phyloP scores from a whole-genome alignment of 2,888 invertebrate genomes.

The Epinotia ramella region DNA sequence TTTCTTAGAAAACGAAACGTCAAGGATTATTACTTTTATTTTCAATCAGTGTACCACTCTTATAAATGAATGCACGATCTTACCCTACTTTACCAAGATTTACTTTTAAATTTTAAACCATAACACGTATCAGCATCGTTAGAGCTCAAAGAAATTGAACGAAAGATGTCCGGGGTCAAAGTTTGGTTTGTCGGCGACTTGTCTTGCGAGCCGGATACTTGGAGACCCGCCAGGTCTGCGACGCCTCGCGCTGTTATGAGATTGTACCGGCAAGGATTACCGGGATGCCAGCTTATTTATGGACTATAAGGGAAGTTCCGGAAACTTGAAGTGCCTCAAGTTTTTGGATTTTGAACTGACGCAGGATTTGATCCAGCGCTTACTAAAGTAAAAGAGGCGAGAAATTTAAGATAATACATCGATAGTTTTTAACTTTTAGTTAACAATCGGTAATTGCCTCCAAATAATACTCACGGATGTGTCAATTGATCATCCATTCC shows the following conservation, averaged over 20 bases:
- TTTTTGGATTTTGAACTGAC: conserved; percentile 24
- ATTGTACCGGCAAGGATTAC: conserved; percentile 41
- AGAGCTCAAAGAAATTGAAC: conserved; percentile 31
- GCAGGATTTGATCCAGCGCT: conserved; percentile 1
- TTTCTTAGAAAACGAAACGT: neutral
- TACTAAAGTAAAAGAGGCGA: neutral
- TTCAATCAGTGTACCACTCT: neutral
- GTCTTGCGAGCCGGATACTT: conserved; percentile 36
- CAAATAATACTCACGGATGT: neutral
- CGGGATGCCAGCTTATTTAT: conserved; percentile 39
- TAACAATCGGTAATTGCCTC: neutral
- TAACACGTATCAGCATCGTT: conserved; percentile 39
- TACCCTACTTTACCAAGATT: neutral
- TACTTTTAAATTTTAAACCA: conserved; percentile 18
- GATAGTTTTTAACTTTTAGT: neutral
- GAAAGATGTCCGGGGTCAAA: conserved; percentile 41
- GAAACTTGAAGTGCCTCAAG: conserved; percentile 16
- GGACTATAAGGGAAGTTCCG: conserved; percentile 23
- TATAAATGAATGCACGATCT: too few species aligned
- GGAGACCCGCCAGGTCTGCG: conserved; percentile 33
- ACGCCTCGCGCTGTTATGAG: conserved; percentile 40
- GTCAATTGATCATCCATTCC: neutral
- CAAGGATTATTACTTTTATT: neutral
- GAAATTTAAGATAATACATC: neutral
- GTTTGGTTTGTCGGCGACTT: conserved; percentile 44